Evolutionary conservation across 2,113 vertebrate genomes (phyloP), one percentile per base, ranked within the genome.

Genomic region (Bujurquina vittata): DNA sequence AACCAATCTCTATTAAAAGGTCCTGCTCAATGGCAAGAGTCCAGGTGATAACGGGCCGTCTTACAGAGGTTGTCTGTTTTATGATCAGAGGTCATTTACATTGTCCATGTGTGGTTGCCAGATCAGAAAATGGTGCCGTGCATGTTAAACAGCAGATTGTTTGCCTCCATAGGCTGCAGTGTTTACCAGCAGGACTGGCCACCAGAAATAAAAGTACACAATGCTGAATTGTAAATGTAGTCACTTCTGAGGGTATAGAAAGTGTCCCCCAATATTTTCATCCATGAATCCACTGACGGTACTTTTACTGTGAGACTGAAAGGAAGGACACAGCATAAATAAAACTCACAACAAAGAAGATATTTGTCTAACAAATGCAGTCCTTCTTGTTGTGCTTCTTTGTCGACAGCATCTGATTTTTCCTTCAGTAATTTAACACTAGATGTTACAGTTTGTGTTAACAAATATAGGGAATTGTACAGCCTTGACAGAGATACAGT

Each of bases 1-100:
- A 89, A 85, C 75, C 79, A 83, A 85, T 91, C 75, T 91, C 79
- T 83, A 89, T 89, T 89, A 89, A 89, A 83, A 79, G 74, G 83
- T 69, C 67, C 61, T 79, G 59, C 88, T 77, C 20, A 23, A 81
- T 84, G 81, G 82, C 77, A 6, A 54, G 59, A n/a, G 84, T 88
- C 65, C 84, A 86, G 86, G 61, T 52, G 86, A 84, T 87, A 85
- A 81, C 23, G 22, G 7, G 46, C 75, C 1, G 29, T 83, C 80
- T 85, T 78, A 77, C 75, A 73, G 63, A 80, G 26, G 49, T 31
- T 55, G 77, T 60, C 43, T 57, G 75, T 56, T 87, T 84, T 85
- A 75, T 69, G 76, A 84, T 83, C 67, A 56, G 81, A 87, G 86
- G 81, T 87, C 83, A 73, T 75, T 77, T 76, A 80, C 80, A 20